Percentiles rank a stretch among this genome's conserved stretches.
phyloP scores from a whole-genome alignment of 2,113 vertebrate genomes.

The Coracopsis vasa region DNA sequence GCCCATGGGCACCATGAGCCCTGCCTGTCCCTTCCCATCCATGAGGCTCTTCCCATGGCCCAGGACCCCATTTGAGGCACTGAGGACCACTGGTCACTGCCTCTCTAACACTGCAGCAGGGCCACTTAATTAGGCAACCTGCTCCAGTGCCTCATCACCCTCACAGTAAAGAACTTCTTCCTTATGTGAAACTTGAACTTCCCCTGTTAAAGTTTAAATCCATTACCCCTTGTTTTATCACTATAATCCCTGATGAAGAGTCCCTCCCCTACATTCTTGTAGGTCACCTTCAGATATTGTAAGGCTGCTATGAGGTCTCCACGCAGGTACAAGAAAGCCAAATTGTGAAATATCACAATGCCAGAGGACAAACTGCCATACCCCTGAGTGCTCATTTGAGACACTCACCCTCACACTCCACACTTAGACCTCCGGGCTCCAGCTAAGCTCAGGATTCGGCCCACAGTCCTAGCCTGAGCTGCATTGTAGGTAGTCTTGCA shows the following conservation, averaged over 20 bases:
- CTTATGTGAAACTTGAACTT: not conserved
- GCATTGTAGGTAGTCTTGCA: not conserved
- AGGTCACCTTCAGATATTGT: not conserved
- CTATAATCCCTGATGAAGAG: not conserved
- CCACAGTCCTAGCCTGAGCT: not conserved
- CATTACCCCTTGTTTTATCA: not conserved
- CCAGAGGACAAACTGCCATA: not conserved
- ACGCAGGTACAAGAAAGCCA: not conserved
- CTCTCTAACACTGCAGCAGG: not conserved
- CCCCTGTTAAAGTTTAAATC: not conserved
- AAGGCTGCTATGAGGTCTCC: not conserved
- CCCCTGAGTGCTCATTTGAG: not conserved
- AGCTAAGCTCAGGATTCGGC: not conserved
- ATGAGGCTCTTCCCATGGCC: fast-evolving
- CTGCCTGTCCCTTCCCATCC: not conserved
- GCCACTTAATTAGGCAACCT: not conserved
- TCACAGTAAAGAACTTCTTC: not conserved
- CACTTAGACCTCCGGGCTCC: not conserved
- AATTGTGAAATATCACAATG: not conserved
- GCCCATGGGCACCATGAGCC: fast-evolving
- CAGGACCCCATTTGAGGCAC: not conserved
- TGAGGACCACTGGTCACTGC: not conserved
- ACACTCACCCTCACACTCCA: not conserved
- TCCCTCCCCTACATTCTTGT: not conserved
- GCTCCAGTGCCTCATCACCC: not conserved